Conservation (phyloP, 2,797 vertebrate genomes). For the Aphelocoma californica region DNA sequence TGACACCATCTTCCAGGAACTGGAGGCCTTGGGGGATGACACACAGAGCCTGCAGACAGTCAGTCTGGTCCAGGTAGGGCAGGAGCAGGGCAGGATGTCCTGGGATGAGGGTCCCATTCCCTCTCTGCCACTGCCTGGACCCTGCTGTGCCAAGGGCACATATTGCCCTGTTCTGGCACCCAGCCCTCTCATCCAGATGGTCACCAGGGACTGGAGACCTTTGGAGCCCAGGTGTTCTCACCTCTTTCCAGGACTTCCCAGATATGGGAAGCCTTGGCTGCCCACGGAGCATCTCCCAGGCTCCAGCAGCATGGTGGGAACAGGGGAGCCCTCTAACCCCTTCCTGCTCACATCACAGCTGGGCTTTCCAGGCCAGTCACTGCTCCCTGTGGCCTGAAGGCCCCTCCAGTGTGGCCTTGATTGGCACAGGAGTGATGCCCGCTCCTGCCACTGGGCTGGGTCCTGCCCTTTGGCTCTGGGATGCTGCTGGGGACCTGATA, state of each 20-base stretch:
- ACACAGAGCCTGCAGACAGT: slow-evolving; percentile 70
- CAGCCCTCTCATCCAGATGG: neutral
- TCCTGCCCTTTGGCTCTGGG: neutral
- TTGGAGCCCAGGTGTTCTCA: neutral
- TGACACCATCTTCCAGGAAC: slow-evolving; percentile 69
- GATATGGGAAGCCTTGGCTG: neutral
- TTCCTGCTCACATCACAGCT: neutral
- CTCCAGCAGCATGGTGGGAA: neutral
- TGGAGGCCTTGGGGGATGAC: slow-evolving; percentile 3
- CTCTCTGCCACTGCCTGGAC: neutral
- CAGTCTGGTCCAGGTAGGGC: slow-evolving; percentile 82
- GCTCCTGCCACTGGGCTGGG: neutral
- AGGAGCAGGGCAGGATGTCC: neutral
- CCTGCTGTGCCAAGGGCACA: neutral
- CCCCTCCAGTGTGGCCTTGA: neutral
- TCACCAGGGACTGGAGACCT: neutral
- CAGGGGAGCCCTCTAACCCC: neutral
- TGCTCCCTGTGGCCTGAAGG: neutral
- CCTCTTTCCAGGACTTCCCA: neutral
- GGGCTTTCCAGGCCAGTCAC: neutral
- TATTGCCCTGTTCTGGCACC: neutral
- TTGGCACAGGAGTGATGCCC: neutral
- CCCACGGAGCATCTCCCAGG: neutral
- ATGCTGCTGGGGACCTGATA: neutral
- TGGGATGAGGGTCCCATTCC: neutral